Conservation (phyloP, 2,888 invertebrate genomes). For the Holacanthella duospinosa region DNA sequence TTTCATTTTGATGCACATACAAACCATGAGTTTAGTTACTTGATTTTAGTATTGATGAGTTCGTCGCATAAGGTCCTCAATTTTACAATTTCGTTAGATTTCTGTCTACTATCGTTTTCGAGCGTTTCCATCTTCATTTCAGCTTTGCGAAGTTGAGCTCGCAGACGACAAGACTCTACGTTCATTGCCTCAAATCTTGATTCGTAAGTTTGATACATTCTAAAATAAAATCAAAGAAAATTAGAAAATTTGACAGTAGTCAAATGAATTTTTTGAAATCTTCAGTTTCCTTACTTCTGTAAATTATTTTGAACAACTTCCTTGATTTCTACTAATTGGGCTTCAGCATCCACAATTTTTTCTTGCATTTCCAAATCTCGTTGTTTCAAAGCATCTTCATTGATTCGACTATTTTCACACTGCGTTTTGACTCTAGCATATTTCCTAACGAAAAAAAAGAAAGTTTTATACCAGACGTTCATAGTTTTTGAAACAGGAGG, state of each 20-base stretch:
- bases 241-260: not conserved
- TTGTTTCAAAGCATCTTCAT: conserved; percentile 57
- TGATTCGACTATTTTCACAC: conserved; percentile 59
- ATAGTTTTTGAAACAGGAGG: not conserved
- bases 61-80: conserved; percentile 87
- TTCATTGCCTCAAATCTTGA: conserved; percentile 61
- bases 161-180: conserved; percentile 67
- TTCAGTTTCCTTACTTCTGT: conserved; percentile 64
- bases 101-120: conserved; percentile 73
- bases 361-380: conserved; percentile 61
- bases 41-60: conserved; percentile 51
- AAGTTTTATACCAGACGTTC: no score
- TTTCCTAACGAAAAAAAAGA: conserved; percentile 45
- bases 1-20: no score
- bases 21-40: not conserved
- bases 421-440: conserved; percentile 56
- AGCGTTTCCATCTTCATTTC: conserved; percentile 76
- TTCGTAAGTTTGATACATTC: conserved; percentile 74
- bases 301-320: conserved; percentile 81
- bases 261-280: not conserved
- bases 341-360: conserved; percentile 63
- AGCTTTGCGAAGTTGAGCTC: conserved; percentile 76
- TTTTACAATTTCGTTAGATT: conserved; percentile 79
- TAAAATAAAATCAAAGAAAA: conserved; percentile 39
- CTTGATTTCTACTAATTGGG: conserved; percentile 73